Base-by-base conservation (phyloP, 2,888 invertebrate species). In the Gerris lacustris region DNA sequence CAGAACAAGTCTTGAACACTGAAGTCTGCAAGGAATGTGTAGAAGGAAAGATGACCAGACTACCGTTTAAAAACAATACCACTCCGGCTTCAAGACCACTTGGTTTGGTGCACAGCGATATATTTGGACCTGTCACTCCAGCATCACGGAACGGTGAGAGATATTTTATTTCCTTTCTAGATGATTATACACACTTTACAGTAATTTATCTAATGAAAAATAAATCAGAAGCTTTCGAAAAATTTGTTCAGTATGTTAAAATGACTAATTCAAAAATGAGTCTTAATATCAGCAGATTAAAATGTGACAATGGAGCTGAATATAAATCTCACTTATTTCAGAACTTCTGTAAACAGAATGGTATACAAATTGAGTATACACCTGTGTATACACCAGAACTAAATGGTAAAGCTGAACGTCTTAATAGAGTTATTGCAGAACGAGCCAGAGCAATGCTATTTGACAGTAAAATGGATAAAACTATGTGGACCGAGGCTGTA, bases 361-460 rank as follows among this genome's bases (percentile, higher is more conserved):
- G 72, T 11, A 55, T n/a, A 17, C 15, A 69, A 6, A 5, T 72
- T 66, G 66, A 69, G n/a, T 72, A 71, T 45, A 72, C 72, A 6
- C 5, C 68, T 6, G 45, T 64, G 1, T 71, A 71, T 67, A 72
- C 70, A 1, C 72, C 72, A 1, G 63, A 71, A 45, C 64, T 71
- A 9, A 72, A 72, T 47, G 72, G 68, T 7, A 71, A 67, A 18
- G 44, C 70, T 5, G 70, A 72, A 44, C 66, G 72, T 5, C 15
- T 71, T 44, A 72, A 72, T 44, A 5, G 70, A n/a, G 43, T 63
- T 18, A 63, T 72, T 45, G 47, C 67, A 47, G 72, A 72, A 70
- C 67, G n/a, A n/a, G n/a, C n/a, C n/a, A n/a, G n/a, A n/a, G n/a
- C n/a, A n/a, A n/a, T n/a, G n/a, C n/a, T n/a, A 5, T 43, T 15